Base-by-base conservation (phyloP, 1,140 invertebrate genomes). In the Saxidomus purpurata region DNA sequence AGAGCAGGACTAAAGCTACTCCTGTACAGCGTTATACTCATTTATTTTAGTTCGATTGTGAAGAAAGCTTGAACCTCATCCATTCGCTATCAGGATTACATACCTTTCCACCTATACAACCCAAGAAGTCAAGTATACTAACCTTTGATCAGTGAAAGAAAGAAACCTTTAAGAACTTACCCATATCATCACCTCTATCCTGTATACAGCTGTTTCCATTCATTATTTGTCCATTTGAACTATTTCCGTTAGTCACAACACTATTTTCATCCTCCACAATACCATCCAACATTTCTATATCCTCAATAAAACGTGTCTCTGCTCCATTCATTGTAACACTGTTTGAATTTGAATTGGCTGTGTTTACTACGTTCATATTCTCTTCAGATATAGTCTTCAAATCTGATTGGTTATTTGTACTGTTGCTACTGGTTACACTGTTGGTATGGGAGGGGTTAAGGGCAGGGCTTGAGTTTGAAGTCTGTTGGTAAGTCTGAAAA, bases 241-340 rank as follows among this genome's bases (percentile, higher is more conserved):
- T 61, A 36, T 89, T 88, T 96, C 97, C 94, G 97, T 95, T 97
- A 89, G 95, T 96, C 88, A 92, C 87, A 61, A 92, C 90, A 61
- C 91, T 82, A 74, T 83, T 82, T 25, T 76, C 69, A 15, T 49
- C 43, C 34, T 93, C 92, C 22, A 90, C 89, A 43, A 96, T 95
- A 49, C 94, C 94, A 36, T 96, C 95, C 79, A 96, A 96, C 96
- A 97, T 97, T 93, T 97, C 97, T 79, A 97, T 95, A 92, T 97
- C 97, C 55, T 96, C 93, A 77, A 95, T 94, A 36, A 92, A 87
- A n/a, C 90, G 80, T 61, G 86, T 52, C 61, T 89, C 77, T 40
- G 52, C 88, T 38, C 95, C 95, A 93, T 95, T 96, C 87, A 94
- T 94, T 52, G 92, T 87, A 77, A 93, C 82, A 87, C 79, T 90